Evolutionary conservation across 2,797 vertebrate species (phyloP).

Genomic region (Fistularia commersonii): DNA sequence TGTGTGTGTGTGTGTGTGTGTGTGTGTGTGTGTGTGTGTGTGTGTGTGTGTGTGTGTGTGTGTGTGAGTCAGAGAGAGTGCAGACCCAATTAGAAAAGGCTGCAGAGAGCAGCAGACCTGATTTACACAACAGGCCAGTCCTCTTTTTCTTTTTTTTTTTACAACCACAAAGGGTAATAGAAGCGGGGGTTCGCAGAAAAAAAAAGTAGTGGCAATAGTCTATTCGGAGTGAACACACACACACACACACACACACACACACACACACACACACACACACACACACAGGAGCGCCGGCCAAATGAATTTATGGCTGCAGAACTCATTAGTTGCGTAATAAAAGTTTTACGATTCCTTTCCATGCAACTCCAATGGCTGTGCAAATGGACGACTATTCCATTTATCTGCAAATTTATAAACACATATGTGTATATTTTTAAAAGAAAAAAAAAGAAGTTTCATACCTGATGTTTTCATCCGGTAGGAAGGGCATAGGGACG

Average conservation of each 20-base stretch:
- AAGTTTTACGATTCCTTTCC: conserved; percentile 94
- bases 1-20: too few relatives aligned
- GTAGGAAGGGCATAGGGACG: too few relatives aligned
- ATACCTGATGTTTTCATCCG: conserved; percentile 92
- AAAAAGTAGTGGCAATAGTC: conserved; percentile 66
- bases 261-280: too few relatives aligned
- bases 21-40: too few relatives aligned
- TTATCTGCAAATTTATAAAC: conserved; percentile 89
- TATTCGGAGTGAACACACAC: conserved; percentile 65
- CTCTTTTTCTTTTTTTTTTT: conserved; percentile 62
- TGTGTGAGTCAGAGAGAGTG: too few relatives aligned
- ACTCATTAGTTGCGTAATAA: conserved; percentile 84
- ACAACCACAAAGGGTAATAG: conserved; percentile 67
- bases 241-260: too few relatives aligned
- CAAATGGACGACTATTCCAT: too few relatives aligned
- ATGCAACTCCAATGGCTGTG: conserved; percentile 87
- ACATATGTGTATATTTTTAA: conserved; percentile 60
- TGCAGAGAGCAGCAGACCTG: conserved; percentile 52
- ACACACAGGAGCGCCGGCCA: conserved; percentile 67
- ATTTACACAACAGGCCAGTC: conserved; percentile 63
- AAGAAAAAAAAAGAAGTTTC: conserved; percentile 6
- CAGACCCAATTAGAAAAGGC: conserved; percentile 64
- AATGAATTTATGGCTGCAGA: conserved; percentile 79
- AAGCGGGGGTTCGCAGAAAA: conserved; percentile 62
- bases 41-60: too few relatives aligned